Percentiles rank a stretch among this genome's conserved stretches.
Evolutionary conservation across 2,797 vertebrate genomes (phyloP).

Genomic region (Iguana delicatissima): DNA sequence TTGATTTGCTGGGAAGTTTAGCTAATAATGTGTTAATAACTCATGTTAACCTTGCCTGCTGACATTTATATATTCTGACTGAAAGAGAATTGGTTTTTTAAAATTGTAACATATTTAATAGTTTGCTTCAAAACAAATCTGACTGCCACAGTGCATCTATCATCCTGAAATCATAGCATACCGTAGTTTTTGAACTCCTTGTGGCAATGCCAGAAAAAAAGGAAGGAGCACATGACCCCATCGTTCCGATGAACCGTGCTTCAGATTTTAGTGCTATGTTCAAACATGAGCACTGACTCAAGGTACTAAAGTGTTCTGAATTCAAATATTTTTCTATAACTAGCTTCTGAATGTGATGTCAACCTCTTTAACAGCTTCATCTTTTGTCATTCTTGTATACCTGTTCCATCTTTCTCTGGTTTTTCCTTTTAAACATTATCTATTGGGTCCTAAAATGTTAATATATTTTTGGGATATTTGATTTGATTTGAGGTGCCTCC

Average conservation of each 20-base stretch:
- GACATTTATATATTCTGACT: background rate
- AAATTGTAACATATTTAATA: background rate
- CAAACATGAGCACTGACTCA: background rate
- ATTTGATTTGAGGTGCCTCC: background rate
- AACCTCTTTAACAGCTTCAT: background rate
- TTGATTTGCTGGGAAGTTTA: background rate
- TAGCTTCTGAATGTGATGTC: background rate
- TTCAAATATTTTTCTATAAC: background rate
- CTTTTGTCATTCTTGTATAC: background rate
- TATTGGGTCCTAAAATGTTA: background rate
- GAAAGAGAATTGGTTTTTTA: background rate
- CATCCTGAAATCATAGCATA: background rate
- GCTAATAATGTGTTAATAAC: background rate
- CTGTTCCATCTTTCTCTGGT: background rate
- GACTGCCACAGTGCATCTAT: background rate
- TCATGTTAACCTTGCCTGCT: background rate
- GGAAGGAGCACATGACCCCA: background rate
- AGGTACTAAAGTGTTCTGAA: background rate
- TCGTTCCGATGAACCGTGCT: background rate
- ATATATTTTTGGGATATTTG: background rate
- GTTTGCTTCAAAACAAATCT: slow-evolving; percentile 5
- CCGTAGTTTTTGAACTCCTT: background rate
- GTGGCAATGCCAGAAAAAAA: background rate
- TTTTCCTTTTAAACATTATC: background rate
- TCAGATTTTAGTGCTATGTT: background rate